Evolutionary conservation across 2,888 invertebrate species (phyloP).

Genomic region (Trissolcus brochymenae): DNA sequence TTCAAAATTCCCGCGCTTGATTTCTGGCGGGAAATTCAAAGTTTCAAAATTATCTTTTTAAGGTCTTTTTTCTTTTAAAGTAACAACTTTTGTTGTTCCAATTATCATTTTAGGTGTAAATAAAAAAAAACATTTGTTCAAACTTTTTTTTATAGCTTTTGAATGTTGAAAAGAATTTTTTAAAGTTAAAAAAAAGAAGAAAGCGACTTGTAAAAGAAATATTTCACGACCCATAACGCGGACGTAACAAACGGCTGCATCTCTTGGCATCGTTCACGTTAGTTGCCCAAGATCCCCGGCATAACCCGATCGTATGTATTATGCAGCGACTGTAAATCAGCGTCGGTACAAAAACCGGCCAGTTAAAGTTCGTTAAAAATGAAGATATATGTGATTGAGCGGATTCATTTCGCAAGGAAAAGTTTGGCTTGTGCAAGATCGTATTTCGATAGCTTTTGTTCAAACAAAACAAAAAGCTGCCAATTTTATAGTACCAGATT

Average conservation of each 20-base stretch:
- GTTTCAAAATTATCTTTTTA: no score
- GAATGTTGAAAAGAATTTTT: neutral
- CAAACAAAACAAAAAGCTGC: no score
- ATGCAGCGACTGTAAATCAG: conserved; percentile 53
- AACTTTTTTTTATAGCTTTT: no score
- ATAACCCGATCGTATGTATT: conserved; percentile 51
- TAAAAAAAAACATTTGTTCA: no score
- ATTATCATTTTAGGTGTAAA: no score
- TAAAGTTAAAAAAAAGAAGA: conserved; percentile 7
- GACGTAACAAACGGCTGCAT: conserved; percentile 31
- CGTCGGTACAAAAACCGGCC: conserved; percentile 30
- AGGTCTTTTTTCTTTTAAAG: no score
- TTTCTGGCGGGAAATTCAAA: no score
- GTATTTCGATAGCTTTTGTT: no score
- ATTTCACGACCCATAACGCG: conserved; percentile 45
- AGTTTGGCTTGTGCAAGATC: neutral
- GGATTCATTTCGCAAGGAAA: conserved; percentile 23
- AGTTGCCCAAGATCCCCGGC: conserved; percentile 35
- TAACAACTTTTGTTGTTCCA: no score
- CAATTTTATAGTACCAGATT: no score
- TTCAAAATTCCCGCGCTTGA: no score
- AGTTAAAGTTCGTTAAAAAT: conserved; percentile 50
- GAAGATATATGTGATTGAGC: conserved; percentile 51
- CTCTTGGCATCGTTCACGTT: conserved; percentile 30
- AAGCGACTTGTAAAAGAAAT: conserved; percentile 18